Conservation (phyloP, 2,797 vertebrate genomes). For the Cichlasoma orientale region DNA sequence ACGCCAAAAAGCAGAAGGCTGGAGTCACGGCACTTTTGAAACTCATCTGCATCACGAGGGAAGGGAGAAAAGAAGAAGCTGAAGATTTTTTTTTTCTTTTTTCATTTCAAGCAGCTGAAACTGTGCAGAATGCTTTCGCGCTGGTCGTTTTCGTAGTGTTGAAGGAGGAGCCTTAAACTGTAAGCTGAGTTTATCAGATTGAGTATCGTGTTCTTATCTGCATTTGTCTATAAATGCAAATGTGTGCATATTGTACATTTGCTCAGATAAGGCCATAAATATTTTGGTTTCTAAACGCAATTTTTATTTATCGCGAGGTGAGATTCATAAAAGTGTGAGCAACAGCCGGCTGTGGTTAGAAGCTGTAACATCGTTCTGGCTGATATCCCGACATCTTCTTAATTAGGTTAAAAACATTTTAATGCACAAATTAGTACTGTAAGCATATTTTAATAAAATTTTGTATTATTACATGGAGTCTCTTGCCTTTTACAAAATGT, state of each 20-base stretch:
- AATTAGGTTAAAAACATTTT: no score
- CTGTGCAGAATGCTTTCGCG: rapidly evolving
- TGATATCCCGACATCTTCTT: no score
- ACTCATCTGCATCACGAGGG: not conserved
- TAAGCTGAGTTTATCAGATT: no score
- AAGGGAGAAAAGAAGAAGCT: not conserved
- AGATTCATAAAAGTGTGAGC: no score
- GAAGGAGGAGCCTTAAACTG: not conserved
- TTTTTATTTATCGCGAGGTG: not conserved
- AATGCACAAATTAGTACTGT: no score
- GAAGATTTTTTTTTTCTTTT: rapidly evolving
- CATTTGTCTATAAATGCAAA: not conserved
- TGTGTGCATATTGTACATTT: not conserved
- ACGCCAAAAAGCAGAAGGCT: conserved; percentile 5
- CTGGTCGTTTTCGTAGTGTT: not conserved
- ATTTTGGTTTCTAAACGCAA: no score
- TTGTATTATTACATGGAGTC: not conserved
- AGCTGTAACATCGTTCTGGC: not conserved
- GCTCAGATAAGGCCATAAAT: not conserved
- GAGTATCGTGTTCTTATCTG: not conserved
- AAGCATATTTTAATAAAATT: no score
- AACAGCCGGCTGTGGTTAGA: no score
- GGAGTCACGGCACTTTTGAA: not conserved
- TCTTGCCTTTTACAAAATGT: not conserved
- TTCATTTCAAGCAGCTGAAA: not conserved